A percentile compares a stretch with the other conserved stretches of the same genome.
phyloP scores from a whole-genome alignment of 2,113 vertebrate genomes.

The Canis aureus region DNA sequence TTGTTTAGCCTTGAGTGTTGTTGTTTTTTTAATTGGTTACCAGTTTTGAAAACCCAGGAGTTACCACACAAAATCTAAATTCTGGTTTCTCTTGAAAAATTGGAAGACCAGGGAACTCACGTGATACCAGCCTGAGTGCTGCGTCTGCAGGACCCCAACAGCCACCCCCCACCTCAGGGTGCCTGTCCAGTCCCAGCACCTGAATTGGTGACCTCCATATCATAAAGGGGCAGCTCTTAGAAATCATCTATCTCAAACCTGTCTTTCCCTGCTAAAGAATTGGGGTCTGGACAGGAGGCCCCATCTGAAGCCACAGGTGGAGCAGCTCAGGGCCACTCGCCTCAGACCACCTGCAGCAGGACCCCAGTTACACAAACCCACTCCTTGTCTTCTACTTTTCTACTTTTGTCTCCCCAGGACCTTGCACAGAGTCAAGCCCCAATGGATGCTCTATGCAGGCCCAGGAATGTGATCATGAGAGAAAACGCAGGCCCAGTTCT shows the following conservation, averaged over 20 bases:
- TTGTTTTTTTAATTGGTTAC: background rate
- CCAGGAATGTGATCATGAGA: background rate
- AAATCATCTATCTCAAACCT: background rate
- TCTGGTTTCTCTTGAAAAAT: slow-evolving; percentile 15
- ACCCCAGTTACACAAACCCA: fast-evolving
- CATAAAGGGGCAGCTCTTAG: background rate
- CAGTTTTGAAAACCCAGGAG: background rate
- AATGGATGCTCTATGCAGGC: background rate
- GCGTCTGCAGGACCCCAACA: background rate
- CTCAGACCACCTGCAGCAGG: background rate
- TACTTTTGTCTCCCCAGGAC: fast-evolving
- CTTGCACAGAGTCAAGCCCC: fast-evolving
- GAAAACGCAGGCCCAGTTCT: background rate
- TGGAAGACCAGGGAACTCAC: background rate
- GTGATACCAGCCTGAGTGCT: background rate
- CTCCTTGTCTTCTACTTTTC: background rate
- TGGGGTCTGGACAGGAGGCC: background rate
- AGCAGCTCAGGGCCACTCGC: background rate
- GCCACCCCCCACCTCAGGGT: background rate
- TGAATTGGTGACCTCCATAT: background rate
- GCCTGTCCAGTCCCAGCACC: background rate
- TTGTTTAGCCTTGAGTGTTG: background rate
- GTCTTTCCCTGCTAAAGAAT: background rate
- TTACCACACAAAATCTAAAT: background rate
- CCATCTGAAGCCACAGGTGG: background rate